phyloP scores from a whole-genome alignment of 2,888 invertebrate genomes.

The Cynaeus angustus region DNA sequence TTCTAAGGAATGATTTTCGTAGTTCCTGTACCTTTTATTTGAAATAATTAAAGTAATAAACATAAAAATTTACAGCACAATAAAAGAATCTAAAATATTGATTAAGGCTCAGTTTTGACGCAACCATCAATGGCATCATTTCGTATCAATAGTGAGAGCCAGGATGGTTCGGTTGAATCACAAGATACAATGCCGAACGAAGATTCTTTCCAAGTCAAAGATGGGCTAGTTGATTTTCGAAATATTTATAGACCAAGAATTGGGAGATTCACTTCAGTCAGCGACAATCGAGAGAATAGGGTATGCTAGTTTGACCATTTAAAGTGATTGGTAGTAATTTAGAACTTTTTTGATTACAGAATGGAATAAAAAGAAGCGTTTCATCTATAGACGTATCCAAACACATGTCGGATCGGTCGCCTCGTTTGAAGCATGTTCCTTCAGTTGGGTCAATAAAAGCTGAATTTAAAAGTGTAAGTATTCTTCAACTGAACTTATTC shows the following conservation, averaged over 20 bases:
- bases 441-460: not conserved
- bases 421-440: not conserved
- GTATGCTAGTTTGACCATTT: too few relatives aligned
- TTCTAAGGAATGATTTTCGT: constrained; percentile 6
- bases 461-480: not conserved
- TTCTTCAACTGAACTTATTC: not conserved
- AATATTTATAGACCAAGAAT: not conserved
- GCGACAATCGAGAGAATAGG: too few relatives aligned
- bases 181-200: too few relatives aligned
- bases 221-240: constrained; percentile 10
- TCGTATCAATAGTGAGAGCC: constrained; percentile 15
- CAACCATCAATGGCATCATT: constrained; percentile 29
- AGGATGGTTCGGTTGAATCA: constrained; percentile 14
- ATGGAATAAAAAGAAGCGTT: constrained; percentile 3
- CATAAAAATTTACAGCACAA: constrained; percentile 9
- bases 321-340: too few relatives aligned
- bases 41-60: constrained; percentile 28
- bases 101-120: constrained; percentile 20
- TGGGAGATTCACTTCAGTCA: too few relatives aligned
- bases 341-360: too few relatives aligned
- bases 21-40: constrained; percentile 1
- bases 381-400: constrained; percentile 1
- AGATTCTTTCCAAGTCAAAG: not conserved
- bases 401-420: not conserved
- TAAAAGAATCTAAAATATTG: constrained; percentile 17